Conservation (phyloP, 2,113 vertebrate genomes). For the Pelecanoides urinatrix region DNA sequence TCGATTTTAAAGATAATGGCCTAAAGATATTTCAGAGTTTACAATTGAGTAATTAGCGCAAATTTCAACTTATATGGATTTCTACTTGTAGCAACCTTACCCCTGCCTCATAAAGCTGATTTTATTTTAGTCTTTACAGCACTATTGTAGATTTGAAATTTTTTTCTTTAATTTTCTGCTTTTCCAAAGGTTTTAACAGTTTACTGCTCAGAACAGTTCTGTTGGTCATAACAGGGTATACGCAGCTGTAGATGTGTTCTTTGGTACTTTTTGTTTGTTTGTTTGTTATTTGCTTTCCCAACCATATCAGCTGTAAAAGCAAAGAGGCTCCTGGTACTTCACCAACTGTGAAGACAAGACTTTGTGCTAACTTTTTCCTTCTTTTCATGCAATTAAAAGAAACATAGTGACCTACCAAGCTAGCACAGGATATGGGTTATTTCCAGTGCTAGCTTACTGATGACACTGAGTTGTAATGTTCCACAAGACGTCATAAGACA, state of each 20-base stretch:
- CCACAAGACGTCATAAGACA: not conserved
- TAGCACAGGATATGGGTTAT: not conserved
- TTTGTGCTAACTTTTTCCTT: not conserved
- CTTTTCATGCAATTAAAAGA: not conserved
- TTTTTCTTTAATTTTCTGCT: not conserved
- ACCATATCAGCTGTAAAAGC: not conserved
- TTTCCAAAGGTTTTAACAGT: not conserved
- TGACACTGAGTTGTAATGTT: not conserved
- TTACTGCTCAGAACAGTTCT: not conserved
- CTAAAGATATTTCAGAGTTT: not conserved
- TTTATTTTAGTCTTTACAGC: not conserved
- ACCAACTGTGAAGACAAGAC: not conserved
- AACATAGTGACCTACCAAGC: not conserved
- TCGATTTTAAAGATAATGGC: not conserved
- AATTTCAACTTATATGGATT: not conserved
- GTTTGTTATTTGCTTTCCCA: not conserved
- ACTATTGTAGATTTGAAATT: not conserved
- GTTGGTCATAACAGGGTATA: not conserved
- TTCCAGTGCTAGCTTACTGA: not conserved
- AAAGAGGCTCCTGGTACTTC: not conserved
- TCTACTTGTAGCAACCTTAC: not conserved
- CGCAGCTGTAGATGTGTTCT: not conserved
- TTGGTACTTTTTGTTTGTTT: not conserved
- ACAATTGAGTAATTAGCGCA: not conserved
- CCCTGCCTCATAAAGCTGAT: not conserved